A percentile compares a stretch with the other conserved stretches of the same genome.
These are phyloP conservation scores for Bactericera cockerelli DNA, from an alignment of 1,140 invertebrate genomes.

Conservation along the genomic window DNA sequence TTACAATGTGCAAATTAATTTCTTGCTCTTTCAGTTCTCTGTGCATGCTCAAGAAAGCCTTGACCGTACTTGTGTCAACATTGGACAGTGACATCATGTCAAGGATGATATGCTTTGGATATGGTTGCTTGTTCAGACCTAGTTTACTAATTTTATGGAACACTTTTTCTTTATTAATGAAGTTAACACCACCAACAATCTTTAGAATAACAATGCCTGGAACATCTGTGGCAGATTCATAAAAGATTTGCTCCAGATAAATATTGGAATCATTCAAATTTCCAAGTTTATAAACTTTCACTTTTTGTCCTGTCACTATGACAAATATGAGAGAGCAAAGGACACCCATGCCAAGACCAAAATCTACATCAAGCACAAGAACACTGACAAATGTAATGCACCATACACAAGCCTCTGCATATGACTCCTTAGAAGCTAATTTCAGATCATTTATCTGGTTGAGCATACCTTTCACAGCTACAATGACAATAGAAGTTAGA, in stretches of 20 bases:
- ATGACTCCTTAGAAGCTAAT: conserved; percentile 57
- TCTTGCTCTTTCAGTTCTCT: background rate
- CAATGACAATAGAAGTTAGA: conserved; percentile 33
- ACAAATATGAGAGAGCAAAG: conserved; percentile 52
- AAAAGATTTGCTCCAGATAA: conserved; percentile 41
- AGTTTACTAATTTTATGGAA: background rate
- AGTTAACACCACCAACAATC: background rate
- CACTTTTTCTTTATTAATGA: background rate
- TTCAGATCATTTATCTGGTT: conserved; percentile 57
- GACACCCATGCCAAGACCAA: conserved; percentile 57
- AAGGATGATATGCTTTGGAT: background rate
- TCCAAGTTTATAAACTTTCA: conserved; percentile 46
- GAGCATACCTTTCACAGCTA: conserved; percentile 80
- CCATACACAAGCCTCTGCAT: conserved; percentile 75
- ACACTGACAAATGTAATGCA: conserved; percentile 62
- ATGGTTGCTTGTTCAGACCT: background rate
- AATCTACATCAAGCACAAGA: conserved; percentile 69
- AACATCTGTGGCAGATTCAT: background rate
- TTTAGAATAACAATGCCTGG: conserved; percentile 6
- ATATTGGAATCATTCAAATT: conserved; percentile 54
- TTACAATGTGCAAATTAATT: background rate
- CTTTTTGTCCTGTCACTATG: conserved; percentile 42
- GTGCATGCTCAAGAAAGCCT: background rate
- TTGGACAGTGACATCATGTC: background rate
- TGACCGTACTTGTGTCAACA: background rate